phyloP scores from a whole-genome alignment of 2,113 vertebrate genomes.

The Rissa tridactyla region DNA sequence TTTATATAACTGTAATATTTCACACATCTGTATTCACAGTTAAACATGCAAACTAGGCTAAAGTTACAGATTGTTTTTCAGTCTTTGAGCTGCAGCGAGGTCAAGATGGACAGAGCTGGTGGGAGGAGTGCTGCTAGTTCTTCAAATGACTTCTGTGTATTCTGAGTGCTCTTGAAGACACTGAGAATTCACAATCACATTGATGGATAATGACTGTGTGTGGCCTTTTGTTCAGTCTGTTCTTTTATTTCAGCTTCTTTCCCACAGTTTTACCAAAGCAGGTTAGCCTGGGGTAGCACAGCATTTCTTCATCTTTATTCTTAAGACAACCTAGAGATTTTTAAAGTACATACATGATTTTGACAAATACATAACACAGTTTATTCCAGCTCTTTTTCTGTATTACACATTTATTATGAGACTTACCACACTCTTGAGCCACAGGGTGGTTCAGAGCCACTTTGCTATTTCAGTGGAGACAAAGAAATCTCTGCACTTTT shows the following conservation, averaged over 20 bases:
- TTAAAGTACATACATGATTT: neutral
- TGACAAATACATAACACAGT: neutral
- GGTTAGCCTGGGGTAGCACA: fast-evolving
- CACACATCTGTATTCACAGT: neutral
- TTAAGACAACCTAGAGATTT: neutral
- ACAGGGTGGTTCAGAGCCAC: neutral
- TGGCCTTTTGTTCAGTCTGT: neutral
- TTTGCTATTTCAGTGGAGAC: neutral
- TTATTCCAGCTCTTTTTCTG: neutral
- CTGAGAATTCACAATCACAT: neutral
- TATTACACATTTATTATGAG: neutral
- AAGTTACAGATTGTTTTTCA: neutral
- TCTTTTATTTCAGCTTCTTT: neutral
- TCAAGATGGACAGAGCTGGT: neutral
- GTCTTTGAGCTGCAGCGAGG: fast-evolving
- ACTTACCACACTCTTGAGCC: neutral
- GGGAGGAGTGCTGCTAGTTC: neutral
- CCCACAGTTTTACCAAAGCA: neutral
- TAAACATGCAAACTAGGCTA: neutral
- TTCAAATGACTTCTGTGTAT: neutral
- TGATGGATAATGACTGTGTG: neutral
- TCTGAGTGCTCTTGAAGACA: neutral
- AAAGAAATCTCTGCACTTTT: neutral
- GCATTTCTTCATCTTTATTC: neutral
- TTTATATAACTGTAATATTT: neutral